phyloP scores from a whole-genome alignment of 2,888 invertebrate genomes.

The Seladonia tumulorum region DNA sequence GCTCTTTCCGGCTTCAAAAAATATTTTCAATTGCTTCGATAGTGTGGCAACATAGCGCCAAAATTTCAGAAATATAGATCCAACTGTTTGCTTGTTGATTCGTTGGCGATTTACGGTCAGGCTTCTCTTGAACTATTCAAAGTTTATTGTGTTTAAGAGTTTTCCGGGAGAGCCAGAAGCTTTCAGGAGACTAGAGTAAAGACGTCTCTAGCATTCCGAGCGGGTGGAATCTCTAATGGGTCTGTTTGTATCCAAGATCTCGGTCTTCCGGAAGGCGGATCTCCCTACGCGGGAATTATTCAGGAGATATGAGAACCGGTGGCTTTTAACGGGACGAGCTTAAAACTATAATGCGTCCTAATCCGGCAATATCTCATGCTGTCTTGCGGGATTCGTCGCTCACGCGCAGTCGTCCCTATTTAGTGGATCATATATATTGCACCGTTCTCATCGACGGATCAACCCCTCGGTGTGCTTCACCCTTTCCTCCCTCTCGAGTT shows the following conservation, averaged over 20 bases:
- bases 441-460: slow-evolving; percentile 77
- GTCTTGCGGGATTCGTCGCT: slow-evolving; percentile 81
- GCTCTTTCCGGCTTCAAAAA: too few species aligned
- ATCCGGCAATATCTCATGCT: slow-evolving; percentile 81
- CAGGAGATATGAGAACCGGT: slow-evolving; percentile 75
- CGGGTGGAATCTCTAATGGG: neutral
- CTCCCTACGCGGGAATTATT: slow-evolving; percentile 19
- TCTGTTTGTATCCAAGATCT: neutral
- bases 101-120: too few species aligned
- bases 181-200: neutral
- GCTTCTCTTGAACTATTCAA: neutral
- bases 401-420: slow-evolving; percentile 79
- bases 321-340: slow-evolving; percentile 78
- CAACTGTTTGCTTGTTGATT: too few species aligned
- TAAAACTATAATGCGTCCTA: slow-evolving; percentile 82
- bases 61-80: too few species aligned
- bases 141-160: neutral
- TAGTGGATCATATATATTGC: slow-evolving; percentile 79
- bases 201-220: neutral
- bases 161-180: neutral
- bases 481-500: slow-evolving; percentile 34
- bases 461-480: slow-evolving; percentile 73
- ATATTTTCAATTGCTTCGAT: too few species aligned
- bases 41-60: too few species aligned
- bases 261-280: neutral